A percentile compares a stretch with the other conserved stretches of the same genome.
Evolutionary conservation across 2,797 vertebrate species (phyloP).

Genomic region (Centroberyx gerrardi): DNA sequence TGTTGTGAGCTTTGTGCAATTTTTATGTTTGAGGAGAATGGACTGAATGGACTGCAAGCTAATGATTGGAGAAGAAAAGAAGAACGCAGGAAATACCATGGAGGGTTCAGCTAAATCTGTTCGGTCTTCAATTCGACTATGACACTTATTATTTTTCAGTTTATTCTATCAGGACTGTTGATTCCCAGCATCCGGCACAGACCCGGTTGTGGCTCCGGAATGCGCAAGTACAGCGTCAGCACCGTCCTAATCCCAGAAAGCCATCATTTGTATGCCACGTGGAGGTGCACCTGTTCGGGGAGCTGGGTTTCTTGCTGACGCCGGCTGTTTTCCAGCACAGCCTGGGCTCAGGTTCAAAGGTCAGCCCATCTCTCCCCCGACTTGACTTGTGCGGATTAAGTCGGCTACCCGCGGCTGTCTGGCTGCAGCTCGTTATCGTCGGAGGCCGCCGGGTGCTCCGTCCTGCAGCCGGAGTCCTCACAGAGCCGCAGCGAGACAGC

Average conservation of each 20-base stretch:
- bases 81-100: too few species aligned
- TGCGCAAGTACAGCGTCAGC: conserved; percentile 67
- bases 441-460: conserved; percentile 51
- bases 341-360: conserved; percentile 70
- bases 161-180: conserved; percentile 49
- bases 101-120: too few species aligned
- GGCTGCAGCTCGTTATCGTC: conserved; percentile 71
- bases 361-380: conserved; percentile 70
- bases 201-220: conserved; percentile 59
- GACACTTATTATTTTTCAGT: conserved; percentile 16
- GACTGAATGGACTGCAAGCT: too few species aligned
- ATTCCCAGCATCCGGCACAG: conserved; percentile 57
- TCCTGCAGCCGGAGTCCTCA: conserved; percentile 29
- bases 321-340: conserved; percentile 54
- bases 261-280: conserved; percentile 73
- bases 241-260: conserved; percentile 72
- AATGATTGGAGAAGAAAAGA: too few species aligned
- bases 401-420: conserved; percentile 55
- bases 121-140: not conserved
- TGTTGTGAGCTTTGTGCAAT: too few species aligned
- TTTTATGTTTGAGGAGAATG: too few species aligned
- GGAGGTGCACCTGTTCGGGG: conserved; percentile 74
- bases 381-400: conserved; percentile 80
- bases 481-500: conserved; percentile 51
- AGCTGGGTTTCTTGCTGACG: conserved; percentile 71